These are phyloP conservation scores for Crocallis elinguaria DNA, from an alignment of 2,888 invertebrate genomes.

Conservation along the genomic window DNA sequence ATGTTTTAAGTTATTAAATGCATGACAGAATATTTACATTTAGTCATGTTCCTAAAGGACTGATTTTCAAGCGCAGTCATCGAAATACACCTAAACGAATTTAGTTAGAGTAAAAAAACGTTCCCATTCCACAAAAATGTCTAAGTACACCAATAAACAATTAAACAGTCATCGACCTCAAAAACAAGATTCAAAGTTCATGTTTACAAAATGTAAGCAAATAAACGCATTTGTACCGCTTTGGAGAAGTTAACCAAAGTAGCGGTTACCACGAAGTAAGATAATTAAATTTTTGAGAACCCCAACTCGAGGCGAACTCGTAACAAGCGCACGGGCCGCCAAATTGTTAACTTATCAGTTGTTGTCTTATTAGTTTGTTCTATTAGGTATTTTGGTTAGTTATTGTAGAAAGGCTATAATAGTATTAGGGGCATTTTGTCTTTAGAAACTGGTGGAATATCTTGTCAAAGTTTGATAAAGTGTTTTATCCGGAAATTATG, in stretches of 20 bases:
- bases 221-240: constrained; percentile 4
- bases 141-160: neutral
- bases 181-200: neutral
- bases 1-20: no score
- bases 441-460: no score
- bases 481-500: no score
- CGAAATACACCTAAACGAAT: no score
- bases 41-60: no score
- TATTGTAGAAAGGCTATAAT: no score
- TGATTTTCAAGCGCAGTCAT: no score
- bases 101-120: no score
- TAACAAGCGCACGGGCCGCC: neutral
- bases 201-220: constrained; percentile 18
- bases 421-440: no score
- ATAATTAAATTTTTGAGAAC: constrained; percentile 14
- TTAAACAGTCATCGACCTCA: neutral
- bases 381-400: neutral
- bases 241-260: neutral
- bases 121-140: no score
- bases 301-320: neutral
- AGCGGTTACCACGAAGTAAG: neutral
- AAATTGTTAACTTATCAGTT: neutral
- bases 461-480: no score
- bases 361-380: neutral
- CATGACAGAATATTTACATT: no score